Base-by-base conservation (phyloP, 2,113 vertebrate genomes). In the Dendrocopos noguchii region DNA sequence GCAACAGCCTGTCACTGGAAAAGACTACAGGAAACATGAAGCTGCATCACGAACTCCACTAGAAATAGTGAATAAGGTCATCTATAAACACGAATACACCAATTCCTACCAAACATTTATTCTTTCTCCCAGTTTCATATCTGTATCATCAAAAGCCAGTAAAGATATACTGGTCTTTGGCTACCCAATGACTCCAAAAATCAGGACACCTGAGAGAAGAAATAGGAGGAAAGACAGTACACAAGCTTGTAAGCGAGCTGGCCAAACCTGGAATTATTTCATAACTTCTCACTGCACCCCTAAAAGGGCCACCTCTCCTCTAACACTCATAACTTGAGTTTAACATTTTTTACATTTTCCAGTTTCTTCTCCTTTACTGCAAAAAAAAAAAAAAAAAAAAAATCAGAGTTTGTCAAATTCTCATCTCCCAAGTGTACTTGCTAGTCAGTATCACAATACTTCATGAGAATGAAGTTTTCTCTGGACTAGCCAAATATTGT, bases 241-340 rank as follows among this genome's bases (percentile, higher is more conserved):
- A 44, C 3, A 87, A 79, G 20, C 12, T 36, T 1, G 0, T n/a
- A 71, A 74, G 47, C 11, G 3, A 82, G 61, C 18, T 66, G 27
- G 13, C 53, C 55, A 74, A 64, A 70, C 10, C 14, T 57, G 28
- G 27, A 77, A 6, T 28, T 1, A 82, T 61, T 72, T 27, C 63
- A 15, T 16, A 44, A 44, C 31, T 67, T 78, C 20, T 14, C 0
- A 0, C 0, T 36, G 22, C 20, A 46, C 20, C 31, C 29, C 60
- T 81, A 21, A 13, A 67, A n/a, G 19, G 28, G 44, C 16, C 60
- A 73, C 34, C 7, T 3, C 1, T 53, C 33, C 27, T 24, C 34
- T n/a, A 42, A 53, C 1, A 77, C 0, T 1, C 8, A 18, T 15
- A 76, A 84, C 3, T 44, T 0, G 2, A 53, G 9, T 59, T 52